Evolutionary conservation across 1,140 invertebrate species (phyloP), one percentile per base, ranked within the genome.

Genomic region (Ctenoplectra terminalis): DNA sequence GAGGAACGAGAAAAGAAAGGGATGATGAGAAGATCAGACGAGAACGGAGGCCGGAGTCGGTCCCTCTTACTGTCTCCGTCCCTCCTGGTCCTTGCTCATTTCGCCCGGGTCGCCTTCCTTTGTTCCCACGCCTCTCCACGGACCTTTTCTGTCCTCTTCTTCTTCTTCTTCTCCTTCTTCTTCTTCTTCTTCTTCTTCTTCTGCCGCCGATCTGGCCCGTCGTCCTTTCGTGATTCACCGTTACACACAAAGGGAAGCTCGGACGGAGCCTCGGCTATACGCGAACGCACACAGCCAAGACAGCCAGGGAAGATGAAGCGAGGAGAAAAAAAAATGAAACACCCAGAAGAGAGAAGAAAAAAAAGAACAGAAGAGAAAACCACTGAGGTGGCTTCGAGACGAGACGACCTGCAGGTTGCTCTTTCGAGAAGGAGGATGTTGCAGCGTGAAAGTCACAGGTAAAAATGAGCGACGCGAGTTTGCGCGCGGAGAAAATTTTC

Each of bases 111-210:
- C 90, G 87, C 89, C 88, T 86, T 91, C 88, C 91, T 91, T 92
- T 92, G 91, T 92, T 92, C 91, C 90, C 91, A 92, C 91, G 91
- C 83, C 86, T 86, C 85, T 82, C 69, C 75, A 31, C 72, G 71
- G 61, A 74, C 86, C 76, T 13, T 54, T 43, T 61, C 63, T 71
- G 58, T 64, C 63, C 40, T 66, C 56, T 48, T 70, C 75, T 69
- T 67, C 50, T 40, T 50, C 56, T 52, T 63, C 61, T 50, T 64
- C 54, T 31, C 46, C 80, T 75, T 71, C 56, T 37, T 63, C 61
- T 56, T 66, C 40, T 50, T 67, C 78, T 75, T 64, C 56, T 52
- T 61, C 60, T 48, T 34, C 56, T 54, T 58, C 80, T 79, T 60
- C 43, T 31, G 15, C 74, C 67, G 66, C 61, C 70, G 82, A 91